phyloP scores from a whole-genome alignment of 2,113 vertebrate species.

The Pseudonaja textilis region DNA sequence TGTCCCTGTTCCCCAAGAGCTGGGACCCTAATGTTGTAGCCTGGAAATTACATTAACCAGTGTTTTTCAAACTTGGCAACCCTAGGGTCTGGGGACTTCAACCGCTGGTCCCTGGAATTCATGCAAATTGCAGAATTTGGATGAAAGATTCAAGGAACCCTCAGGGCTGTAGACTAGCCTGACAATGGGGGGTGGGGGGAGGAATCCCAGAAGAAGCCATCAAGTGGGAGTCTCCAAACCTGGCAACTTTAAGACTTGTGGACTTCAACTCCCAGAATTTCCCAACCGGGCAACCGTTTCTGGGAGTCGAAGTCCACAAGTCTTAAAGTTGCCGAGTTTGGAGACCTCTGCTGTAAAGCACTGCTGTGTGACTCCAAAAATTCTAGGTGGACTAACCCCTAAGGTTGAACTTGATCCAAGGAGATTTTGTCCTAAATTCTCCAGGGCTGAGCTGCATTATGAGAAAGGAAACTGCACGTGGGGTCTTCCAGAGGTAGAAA shows the following conservation, averaged over 20 bases:
- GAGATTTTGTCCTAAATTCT: neutral
- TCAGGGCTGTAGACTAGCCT: neutral
- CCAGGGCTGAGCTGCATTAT: neutral
- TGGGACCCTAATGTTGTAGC: neutral
- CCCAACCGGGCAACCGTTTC: neutral
- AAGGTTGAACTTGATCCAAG: neutral
- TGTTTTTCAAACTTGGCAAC: neutral
- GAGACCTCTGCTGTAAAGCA: neutral
- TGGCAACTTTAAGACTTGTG: too few species aligned
- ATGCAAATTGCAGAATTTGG: neutral
- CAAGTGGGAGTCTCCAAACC: neutral
- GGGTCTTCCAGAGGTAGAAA: slow-evolving; percentile 10
- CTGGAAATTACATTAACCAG: neutral
- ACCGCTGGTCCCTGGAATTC: neutral
- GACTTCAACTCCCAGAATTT: neutral
- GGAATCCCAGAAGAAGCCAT: neutral
- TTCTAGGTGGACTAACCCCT: neutral
- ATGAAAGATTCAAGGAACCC: neutral
- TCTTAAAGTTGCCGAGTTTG: neutral
- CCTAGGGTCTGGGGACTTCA: neutral
- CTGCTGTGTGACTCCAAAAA: neutral
- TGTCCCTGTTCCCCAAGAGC: neutral
- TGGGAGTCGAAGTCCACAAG: neutral
- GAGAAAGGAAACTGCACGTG: slow-evolving; percentile 32
- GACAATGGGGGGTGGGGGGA: neutral